Percentiles rank a stretch among this genome's conserved stretches.
phyloP scores from a whole-genome alignment of 2,888 invertebrate genomes.

The Blera fallax region DNA sequence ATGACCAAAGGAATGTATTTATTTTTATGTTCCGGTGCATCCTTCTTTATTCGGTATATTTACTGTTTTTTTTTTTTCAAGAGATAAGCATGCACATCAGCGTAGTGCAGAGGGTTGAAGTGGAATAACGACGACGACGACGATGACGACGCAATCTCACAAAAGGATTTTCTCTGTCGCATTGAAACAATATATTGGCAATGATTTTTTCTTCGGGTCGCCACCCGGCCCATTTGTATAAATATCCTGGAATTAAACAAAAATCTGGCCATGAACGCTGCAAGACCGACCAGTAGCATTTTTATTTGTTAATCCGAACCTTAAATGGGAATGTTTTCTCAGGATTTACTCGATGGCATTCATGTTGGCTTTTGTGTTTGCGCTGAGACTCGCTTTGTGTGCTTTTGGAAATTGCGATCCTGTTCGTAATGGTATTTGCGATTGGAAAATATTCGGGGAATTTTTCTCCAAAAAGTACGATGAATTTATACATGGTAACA shows the following conservation, averaged over 20 bases:
- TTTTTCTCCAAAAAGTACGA: not conserved
- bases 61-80: conserved; percentile 32
- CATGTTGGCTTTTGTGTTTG: conserved; percentile 29
- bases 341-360: conserved; percentile 59
- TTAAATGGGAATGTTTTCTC: conserved; percentile 66
- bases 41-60: conserved; percentile 49
- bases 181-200: conserved; percentile 59
- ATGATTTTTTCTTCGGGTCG: conserved; percentile 14
- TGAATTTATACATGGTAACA: conserved; percentile 9
- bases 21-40: conserved; percentile 46
- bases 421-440: conserved; percentile 20
- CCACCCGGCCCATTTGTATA: conserved; percentile 30
- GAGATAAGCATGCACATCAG: conserved; percentile 55
- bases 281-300: conserved; percentile 27
- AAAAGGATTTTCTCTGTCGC: conserved; percentile 68
- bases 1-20: conserved; percentile 64
- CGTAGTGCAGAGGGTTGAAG: not conserved
- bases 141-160: conserved; percentile 46
- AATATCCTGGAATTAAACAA: conserved; percentile 65
- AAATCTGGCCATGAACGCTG: conserved; percentile 41
- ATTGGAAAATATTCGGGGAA: conserved; percentile 21
- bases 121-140: not conserved
- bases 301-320: conserved; percentile 64
- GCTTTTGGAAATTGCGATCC: conserved; percentile 41
- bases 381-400: conserved; percentile 32